These are phyloP conservation scores for Caranx ignobilis DNA, from an alignment of 2,113 vertebrate species.

Conservation along the genomic window DNA sequence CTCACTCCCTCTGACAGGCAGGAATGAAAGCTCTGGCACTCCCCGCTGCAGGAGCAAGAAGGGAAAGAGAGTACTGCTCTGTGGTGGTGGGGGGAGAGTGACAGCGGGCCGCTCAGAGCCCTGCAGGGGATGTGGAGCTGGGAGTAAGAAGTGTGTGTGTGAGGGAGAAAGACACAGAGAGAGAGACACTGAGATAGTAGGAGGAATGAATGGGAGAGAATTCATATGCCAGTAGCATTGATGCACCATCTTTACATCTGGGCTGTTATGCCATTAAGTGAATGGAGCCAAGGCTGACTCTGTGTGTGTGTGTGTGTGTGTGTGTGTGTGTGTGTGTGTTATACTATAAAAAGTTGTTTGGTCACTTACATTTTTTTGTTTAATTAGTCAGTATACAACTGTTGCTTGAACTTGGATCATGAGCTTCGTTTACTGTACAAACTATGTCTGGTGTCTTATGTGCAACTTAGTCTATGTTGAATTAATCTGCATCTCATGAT, in stretches of 20 bases:
- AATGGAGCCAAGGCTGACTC: neutral
- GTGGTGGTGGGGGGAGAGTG: conserved; percentile 21
- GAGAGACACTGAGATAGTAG: neutral
- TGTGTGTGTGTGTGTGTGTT: too few relatives aligned
- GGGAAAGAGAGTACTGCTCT: conserved; percentile 34
- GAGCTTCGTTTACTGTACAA: neutral
- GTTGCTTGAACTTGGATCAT: neutral
- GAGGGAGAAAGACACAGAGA: neutral
- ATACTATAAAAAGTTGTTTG: too few relatives aligned
- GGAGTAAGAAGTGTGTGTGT: conserved; percentile 45
- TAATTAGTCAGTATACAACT: too few relatives aligned
- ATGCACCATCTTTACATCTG: conserved; percentile 11
- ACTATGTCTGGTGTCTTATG: neutral
- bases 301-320: neutral
- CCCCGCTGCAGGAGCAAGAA: conserved; percentile 43
- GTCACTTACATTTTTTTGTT: too few relatives aligned
- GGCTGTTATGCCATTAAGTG: neutral
- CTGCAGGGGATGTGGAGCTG: conserved; percentile 47
- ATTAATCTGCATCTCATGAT: neutral
- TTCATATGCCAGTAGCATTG: conserved; percentile 13
- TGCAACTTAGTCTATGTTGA: too few relatives aligned
- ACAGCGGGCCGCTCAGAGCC: conserved; percentile 48
- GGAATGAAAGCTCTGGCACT: conserved; percentile 55
- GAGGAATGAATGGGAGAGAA: neutral
- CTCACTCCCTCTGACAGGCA: conserved; percentile 62